Evolutionary conservation across 2,113 vertebrate genomes (phyloP), one percentile per base, ranked within the genome.

Genomic region (Sclerurus mexicanus): DNA sequence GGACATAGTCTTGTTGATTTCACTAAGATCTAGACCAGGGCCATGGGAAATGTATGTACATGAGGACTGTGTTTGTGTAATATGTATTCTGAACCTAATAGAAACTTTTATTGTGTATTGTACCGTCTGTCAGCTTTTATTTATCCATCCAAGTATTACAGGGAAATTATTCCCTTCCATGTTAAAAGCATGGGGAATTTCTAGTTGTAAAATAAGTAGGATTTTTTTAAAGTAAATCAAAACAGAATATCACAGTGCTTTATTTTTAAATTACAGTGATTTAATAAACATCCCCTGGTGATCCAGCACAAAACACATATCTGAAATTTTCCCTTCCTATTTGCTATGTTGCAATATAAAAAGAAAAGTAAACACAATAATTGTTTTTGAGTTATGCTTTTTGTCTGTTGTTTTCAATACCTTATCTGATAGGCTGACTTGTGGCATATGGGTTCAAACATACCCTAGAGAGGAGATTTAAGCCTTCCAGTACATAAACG

Each of bases 71-170:
- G 66, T 64, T 87, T 84, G 72, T 86, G 28, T 50, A 73, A 55
- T 80, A 59, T 18, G 30, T 77, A 66, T 85, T 83, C 67, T 85
- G 37, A 90, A 86, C 71, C 28, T 77, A 95, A 86, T 78, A 86
- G 63, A 47, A 92, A 95, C 31, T 93, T 92, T 92, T 95, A 90
- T 87, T 73, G 10, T 74, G 12, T 59, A 42, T 95, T 91, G 92
- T 86, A 49, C 47, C 63, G 80, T 69, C 79, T 93, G 82, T 86
- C 84, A 93, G 14, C n/a, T 89, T 53, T 91, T 85, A 91, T 94
- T 94, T 94, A 87, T 66, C 46, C 25, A 73, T 77, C 59, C 21
- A 94, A 87, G 19, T 47, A 64, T 76, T 94, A 85, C 23, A 75
- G 35, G 10, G 53, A 90, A 88, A 73, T 90, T 90, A 89, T 79